A percentile compares a stretch with the other conserved stretches of the same genome.
These are phyloP conservation scores for Hoplodrina blanda DNA, from an alignment of 2,888 invertebrate genomes.

Conservation along the genomic window DNA sequence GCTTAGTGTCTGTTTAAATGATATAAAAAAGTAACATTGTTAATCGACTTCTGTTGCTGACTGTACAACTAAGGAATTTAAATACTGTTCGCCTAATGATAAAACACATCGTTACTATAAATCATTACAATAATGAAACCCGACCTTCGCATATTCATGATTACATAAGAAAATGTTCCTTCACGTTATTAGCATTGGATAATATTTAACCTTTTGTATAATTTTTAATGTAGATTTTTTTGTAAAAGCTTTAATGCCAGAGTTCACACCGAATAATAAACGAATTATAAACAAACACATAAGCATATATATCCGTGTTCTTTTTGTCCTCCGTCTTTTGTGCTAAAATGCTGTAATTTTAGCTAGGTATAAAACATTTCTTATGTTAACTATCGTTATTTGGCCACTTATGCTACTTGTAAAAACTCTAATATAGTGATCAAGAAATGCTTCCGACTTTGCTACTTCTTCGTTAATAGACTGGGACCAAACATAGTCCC, in stretches of 20 bases:
- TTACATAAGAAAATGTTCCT: conserved; percentile 21
- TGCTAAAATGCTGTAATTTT: too few relatives aligned
- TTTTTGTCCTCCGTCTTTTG: neutral
- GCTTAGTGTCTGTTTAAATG: too few relatives aligned
- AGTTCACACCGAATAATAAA: neutral
- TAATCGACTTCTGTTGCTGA: too few relatives aligned
- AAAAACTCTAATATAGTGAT: neutral
- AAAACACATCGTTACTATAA: conserved; percentile 20
- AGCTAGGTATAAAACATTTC: too few relatives aligned
- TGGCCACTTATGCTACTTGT: too few relatives aligned
- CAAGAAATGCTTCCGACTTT: neutral
- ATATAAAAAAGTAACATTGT: too few relatives aligned
- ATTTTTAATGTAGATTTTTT: neutral
- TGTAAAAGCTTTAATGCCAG: neutral
- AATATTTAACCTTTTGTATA: conserved; percentile 1
- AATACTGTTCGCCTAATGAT: conserved; percentile 20
- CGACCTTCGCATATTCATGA: conserved; percentile 31
- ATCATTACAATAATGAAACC: conserved; percentile 38
- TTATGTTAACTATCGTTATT: too few relatives aligned
- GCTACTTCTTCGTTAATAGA: neutral
- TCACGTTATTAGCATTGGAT: neutral
- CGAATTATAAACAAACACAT: neutral
- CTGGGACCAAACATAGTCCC: conserved; percentile 15
- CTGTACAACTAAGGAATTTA: neutral
- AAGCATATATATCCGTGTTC: neutral